These are phyloP conservation scores for Oncopodura yosiiana DNA, from an alignment of 1,140 invertebrate species.

Conservation along the genomic window DNA sequence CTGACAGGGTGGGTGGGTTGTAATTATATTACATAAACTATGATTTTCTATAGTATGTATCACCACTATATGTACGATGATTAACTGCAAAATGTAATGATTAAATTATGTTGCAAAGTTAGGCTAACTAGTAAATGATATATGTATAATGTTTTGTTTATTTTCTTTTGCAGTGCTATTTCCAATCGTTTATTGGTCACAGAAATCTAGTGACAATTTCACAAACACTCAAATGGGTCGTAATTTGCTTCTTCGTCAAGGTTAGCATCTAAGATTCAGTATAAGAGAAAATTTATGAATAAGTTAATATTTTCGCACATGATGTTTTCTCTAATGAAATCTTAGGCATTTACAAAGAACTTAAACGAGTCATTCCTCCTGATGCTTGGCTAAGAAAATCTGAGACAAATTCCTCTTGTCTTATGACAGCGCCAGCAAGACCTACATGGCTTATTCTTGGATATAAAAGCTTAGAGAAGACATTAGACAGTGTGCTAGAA, in stretches of 20 bases:
- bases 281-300: neutral
- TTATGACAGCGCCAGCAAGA: neutral
- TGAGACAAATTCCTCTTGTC: neutral
- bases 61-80: no score
- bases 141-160: conserved; percentile 4
- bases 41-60: no score
- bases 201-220: conserved; percentile 25
- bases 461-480: conserved; percentile 41
- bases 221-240: conserved; percentile 5
- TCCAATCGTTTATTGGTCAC: conserved; percentile 28
- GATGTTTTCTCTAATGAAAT: neutral
- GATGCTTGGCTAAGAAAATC: conserved; percentile 32
- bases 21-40: no score
- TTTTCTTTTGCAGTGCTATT: conserved; percentile 20
- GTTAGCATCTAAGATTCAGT: conserved; percentile 1
- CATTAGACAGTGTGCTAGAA: conserved; percentile 40
- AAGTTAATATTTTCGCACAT: neutral
- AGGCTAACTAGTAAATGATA: neutral
- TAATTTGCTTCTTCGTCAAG: conserved; percentile 18
- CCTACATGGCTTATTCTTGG: conserved; percentile 39
- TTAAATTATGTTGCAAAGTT: neutral
- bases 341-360: conserved; percentile 31
- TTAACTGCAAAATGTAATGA: no score
- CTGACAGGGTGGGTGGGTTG: no score
- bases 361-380: conserved; percentile 31